Percentiles rank a stretch among this genome's conserved stretches.
phyloP scores from a whole-genome alignment of 2,888 invertebrate species.

The Eulithis prunata region DNA sequence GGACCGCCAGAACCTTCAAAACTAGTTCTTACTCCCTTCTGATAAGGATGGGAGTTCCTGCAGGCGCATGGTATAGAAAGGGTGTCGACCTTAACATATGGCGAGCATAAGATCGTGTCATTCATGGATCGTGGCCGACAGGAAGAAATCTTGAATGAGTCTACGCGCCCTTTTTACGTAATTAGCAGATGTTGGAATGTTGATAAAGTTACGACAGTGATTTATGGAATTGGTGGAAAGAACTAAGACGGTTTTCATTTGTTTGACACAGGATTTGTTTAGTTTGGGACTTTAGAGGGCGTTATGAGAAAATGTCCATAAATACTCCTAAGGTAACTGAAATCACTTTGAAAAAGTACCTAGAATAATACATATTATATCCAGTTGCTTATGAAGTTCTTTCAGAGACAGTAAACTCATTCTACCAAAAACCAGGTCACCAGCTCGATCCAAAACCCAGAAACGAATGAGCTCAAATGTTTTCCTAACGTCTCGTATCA shows the following conservation, averaged over 20 bases:
- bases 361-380: too few species aligned
- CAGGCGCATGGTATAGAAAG: conserved; percentile 28
- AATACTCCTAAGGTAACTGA: too few species aligned
- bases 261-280: too few species aligned
- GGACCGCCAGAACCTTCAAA: conserved; percentile 11
- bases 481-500: conserved; percentile 14
- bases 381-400: not conserved
- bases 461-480: not conserved
- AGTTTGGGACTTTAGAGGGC: too few species aligned
- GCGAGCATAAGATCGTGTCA: conserved; percentile 42
- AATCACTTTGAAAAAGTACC: too few species aligned
- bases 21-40: conserved; percentile 16
- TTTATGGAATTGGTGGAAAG: too few species aligned
- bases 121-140: conserved; percentile 32
- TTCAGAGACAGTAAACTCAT: not conserved
- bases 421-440: not conserved
- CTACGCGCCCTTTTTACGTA: conserved; percentile 26
- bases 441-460: not conserved
- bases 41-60: conserved; percentile 17
- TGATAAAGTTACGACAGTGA: not conserved
- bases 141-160: conserved; percentile 31
- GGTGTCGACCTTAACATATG: conserved; percentile 50
- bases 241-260: too few species aligned
- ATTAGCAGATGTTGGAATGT: conserved; percentile 22
- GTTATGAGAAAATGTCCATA: too few species aligned